These are phyloP conservation scores for Antitype chi DNA, from an alignment of 2,888 invertebrate genomes.

Conservation along the genomic window DNA sequence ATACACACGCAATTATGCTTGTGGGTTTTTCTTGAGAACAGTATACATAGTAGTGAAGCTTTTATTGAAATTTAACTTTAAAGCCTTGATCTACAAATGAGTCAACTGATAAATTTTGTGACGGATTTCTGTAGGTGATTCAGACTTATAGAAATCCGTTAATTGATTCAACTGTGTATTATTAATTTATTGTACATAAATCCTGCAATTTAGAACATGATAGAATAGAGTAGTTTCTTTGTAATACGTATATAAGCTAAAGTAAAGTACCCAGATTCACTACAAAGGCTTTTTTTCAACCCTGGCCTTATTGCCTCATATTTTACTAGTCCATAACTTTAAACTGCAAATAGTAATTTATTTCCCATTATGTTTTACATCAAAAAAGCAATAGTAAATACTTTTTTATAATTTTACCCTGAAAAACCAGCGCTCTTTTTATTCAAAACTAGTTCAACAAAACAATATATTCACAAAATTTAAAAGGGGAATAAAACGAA, in stretches of 20 bases:
- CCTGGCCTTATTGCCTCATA: background rate
- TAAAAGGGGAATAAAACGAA: constrained; percentile 42
- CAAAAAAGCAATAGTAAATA: too few relatives aligned
- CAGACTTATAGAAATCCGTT: background rate
- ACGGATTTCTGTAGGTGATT: too few relatives aligned
- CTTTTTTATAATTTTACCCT: background rate
- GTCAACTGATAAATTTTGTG: background rate
- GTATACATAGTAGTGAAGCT: background rate
- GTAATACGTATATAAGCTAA: background rate
- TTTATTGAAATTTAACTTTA: background rate
- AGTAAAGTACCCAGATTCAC: background rate
- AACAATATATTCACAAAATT: constrained; percentile 38
- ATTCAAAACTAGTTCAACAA: constrained; percentile 35
- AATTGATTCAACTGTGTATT: background rate
- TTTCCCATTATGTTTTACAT: background rate
- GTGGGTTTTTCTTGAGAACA: background rate
- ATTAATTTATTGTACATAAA: background rate
- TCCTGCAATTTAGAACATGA: background rate
- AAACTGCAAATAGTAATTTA: background rate
- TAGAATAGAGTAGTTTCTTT: too few relatives aligned
- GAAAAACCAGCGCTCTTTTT: background rate
- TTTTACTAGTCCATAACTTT: background rate
- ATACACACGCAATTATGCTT: too few relatives aligned
- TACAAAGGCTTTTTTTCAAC: background rate
- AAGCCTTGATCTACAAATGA: background rate